These are phyloP conservation scores for Diabrotica balteata DNA, from an alignment of 2,888 invertebrate genomes.

Conservation along the genomic window DNA sequence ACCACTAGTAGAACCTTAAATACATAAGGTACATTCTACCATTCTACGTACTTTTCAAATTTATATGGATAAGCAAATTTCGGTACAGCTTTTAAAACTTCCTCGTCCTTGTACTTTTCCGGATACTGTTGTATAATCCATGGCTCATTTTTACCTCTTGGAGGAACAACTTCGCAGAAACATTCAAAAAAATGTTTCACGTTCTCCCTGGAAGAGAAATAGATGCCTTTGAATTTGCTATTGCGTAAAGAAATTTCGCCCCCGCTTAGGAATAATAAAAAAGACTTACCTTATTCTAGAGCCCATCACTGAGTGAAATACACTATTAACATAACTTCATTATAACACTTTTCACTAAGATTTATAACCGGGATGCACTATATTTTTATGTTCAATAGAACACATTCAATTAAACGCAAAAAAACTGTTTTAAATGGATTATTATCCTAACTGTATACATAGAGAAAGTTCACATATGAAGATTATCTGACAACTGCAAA, in stretches of 20 bases:
- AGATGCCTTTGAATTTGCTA: neutral
- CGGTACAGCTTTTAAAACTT: constrained; percentile 84
- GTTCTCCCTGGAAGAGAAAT: constrained; percentile 70
- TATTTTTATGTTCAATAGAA: constrained; percentile 11
- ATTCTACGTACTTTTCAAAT: constrained; percentile 69
- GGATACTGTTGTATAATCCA: constrained; percentile 87
- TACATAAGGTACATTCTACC: too few relatives aligned
- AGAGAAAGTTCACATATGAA: constrained; percentile 15
- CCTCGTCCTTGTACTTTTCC: constrained; percentile 81
- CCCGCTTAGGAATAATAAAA: constrained; percentile 15
- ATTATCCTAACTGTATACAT: constrained; percentile 22
- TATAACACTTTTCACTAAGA: constrained; percentile 5
- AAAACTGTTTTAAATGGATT: constrained; percentile 15
- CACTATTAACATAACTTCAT: constrained; percentile 19
- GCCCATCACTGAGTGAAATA: constrained; percentile 56
- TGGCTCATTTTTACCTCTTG: constrained; percentile 69
- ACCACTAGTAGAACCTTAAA: too few relatives aligned
- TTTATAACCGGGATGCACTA: constrained; percentile 4
- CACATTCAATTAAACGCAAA: constrained; percentile 11
- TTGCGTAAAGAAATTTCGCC: constrained; percentile 6
- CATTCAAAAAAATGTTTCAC: constrained; percentile 81
- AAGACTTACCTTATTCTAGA: constrained; percentile 62
- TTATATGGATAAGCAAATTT: constrained; percentile 91
- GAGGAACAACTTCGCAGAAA: constrained; percentile 81
- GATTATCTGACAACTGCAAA: constrained; percentile 10